These are phyloP conservation scores for Beaufortia kweichowensis DNA, from an alignment of 2,113 vertebrate genomes.

Conservation along the genomic window DNA sequence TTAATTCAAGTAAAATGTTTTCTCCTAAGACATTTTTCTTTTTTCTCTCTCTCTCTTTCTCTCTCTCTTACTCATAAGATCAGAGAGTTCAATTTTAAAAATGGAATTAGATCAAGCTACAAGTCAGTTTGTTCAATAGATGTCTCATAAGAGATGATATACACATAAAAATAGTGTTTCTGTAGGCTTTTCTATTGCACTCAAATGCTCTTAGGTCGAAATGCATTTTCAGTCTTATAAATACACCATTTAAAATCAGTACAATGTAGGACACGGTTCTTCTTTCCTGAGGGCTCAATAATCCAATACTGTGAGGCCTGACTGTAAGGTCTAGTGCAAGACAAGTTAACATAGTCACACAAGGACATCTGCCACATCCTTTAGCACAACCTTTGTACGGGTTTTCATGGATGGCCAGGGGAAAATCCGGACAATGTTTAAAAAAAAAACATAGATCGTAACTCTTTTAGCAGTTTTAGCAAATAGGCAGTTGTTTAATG, in stretches of 20 bases:
- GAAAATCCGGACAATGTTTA: conserved; percentile 24
- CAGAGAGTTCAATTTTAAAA: background rate
- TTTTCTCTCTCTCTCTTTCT: too few relatives aligned
- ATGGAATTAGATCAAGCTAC: background rate
- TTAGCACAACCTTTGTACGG: background rate
- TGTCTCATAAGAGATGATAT: background rate
- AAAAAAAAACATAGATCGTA: too few relatives aligned
- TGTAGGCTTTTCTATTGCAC: background rate
- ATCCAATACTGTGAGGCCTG: background rate
- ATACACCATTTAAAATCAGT: background rate
- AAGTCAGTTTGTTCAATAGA: background rate
- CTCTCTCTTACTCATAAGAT: background rate
- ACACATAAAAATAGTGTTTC: background rate
- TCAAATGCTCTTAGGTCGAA: too few relatives aligned
- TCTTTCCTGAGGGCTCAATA: background rate
- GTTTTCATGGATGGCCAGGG: background rate
- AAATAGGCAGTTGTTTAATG: conserved; percentile 12
- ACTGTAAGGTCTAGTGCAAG: background rate
- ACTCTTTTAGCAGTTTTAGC: background rate
- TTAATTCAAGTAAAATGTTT: too few relatives aligned
- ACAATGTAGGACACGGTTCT: background rate
- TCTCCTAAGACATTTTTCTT: too few relatives aligned
- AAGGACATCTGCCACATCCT: background rate
- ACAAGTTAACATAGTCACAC: background rate
- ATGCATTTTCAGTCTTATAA: too few relatives aligned